Evolutionary conservation across 2,888 invertebrate genomes (phyloP), one percentile per base, ranked within the genome.

Genomic region (Cenopis cana): DNA sequence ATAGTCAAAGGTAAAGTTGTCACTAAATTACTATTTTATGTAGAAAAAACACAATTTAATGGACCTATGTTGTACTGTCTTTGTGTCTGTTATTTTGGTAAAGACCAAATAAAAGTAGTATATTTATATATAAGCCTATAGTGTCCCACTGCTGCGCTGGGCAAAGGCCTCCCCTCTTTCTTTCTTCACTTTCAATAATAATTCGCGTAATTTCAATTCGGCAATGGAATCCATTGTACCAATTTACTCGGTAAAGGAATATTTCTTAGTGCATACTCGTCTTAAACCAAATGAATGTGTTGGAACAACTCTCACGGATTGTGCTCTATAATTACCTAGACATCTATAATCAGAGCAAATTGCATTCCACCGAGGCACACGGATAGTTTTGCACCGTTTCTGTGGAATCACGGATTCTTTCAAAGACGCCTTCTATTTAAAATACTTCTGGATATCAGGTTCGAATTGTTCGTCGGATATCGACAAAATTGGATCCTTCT

Each of bases 291-390:
- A 29, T 49, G 41, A 41, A 41, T 20, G 38, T 36, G 5, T 12
- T 10, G 2, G 59, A 50, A 50, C 61, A 33, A 33, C n/a, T 17
- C n/a, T 12, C 60, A 68, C 57, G 67, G 76, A 79, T 78, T 81
- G 75, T 76, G 75, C 77, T 76, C 76, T 78, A 79, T 81, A 82
- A 82, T 82, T 80, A 78, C 79, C 76, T 55, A 74, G 74, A 76
- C 50, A 33, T 74, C 76, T 33, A 68, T 70, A 74, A 74, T 77
- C 77, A 73, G 79, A 80, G 79, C 77, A 78, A 82, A 81, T 82
- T 79, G 78, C 79, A 79, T 81, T 81, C 11, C 49, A 29, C 18
- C 17, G 24, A 24, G 38, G 14, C 33, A 20, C 50, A 14, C 24
- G 52, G 46, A 59, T 59, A 59, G 59, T 24, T 59, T 36, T 62